A percentile compares a stretch with the other conserved stretches of the same genome.
Evolutionary conservation across 2,888 invertebrate species (phyloP).

Genomic region (Cyclophora punctaria): DNA sequence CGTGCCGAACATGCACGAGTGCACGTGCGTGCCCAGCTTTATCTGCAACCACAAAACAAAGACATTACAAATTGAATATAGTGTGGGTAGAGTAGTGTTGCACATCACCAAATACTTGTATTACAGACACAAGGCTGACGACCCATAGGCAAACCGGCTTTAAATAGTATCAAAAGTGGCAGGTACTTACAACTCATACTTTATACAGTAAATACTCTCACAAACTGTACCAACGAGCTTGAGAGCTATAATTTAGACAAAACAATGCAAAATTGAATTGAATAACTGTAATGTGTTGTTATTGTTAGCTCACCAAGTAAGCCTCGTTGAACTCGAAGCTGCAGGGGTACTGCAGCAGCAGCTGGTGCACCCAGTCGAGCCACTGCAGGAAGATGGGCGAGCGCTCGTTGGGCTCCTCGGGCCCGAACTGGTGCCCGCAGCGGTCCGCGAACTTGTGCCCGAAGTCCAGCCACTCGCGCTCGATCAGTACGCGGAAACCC

Average conservation of each 20-base stretch:
- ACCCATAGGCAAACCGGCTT: too few species aligned
- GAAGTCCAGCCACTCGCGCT: conserved; percentile 97
- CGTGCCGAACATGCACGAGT: conserved; percentile 97
- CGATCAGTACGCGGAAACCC: conserved; percentile 95
- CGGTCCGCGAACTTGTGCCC: conserved; percentile 99
- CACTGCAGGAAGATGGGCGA: conserved; percentile 99
- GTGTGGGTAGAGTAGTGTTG: too few species aligned
- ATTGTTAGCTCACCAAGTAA: conserved; percentile 83
- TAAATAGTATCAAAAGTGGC: too few species aligned
- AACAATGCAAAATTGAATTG: too few species aligned
- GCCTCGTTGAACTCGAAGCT: conserved; percentile 96
- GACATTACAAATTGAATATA: too few species aligned
- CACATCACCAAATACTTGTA: too few species aligned
- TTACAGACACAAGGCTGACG: too few species aligned
- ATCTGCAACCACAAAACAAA: conserved; percentile 73
- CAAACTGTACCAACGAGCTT: too few species aligned
- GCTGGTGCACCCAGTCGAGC: conserved; percentile 97
- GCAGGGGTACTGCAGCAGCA: conserved; percentile 90
- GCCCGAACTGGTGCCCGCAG: conserved; percentile 87
- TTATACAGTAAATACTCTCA: too few species aligned
- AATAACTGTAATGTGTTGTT: background rate
- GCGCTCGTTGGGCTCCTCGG: conserved; percentile 94
- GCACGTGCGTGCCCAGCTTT: conserved; percentile 95
- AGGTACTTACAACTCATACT: too few species aligned
- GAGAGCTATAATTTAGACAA: too few species aligned